phyloP scores from a whole-genome alignment of 2,113 vertebrate genomes.

The Emydura subglobosa region DNA sequence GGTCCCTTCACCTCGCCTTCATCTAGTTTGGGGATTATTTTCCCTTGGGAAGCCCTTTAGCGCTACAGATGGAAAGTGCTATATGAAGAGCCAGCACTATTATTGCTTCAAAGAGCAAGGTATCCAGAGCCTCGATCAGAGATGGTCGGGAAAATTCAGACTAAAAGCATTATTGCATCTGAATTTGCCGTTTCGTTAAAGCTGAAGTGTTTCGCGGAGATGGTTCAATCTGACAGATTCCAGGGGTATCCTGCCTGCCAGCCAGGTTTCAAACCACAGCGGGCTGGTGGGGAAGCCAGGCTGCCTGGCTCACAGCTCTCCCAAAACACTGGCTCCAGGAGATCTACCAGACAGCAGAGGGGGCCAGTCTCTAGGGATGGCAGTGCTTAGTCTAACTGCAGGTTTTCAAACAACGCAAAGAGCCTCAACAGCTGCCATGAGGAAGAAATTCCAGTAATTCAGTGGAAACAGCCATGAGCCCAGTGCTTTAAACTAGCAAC shows the following conservation, averaged over 20 bases:
- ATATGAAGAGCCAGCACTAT: not conserved
- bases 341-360: not conserved
- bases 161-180: not conserved
- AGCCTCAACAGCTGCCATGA: not conserved
- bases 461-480: not conserved
- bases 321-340: not conserved
- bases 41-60: not conserved
- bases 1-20: not conserved
- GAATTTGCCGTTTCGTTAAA: not conserved
- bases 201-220: not conserved
- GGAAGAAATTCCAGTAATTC: not conserved
- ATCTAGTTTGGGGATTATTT: not conserved
- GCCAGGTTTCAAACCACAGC: not conserved
- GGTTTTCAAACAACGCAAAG: not conserved
- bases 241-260: rapidly evolving
- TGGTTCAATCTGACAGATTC: rapidly evolving
- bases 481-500: not conserved
- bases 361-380: too few species aligned
- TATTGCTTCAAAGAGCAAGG: not conserved
- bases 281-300: not conserved
- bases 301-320: not conserved
- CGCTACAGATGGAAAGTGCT: not conserved
- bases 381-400: not conserved
- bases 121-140: not conserved
- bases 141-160: not conserved